These are phyloP conservation scores for Drosophila pallidifrons DNA, from an alignment of 1,140 invertebrate species.

Conservation along the genomic window DNA sequence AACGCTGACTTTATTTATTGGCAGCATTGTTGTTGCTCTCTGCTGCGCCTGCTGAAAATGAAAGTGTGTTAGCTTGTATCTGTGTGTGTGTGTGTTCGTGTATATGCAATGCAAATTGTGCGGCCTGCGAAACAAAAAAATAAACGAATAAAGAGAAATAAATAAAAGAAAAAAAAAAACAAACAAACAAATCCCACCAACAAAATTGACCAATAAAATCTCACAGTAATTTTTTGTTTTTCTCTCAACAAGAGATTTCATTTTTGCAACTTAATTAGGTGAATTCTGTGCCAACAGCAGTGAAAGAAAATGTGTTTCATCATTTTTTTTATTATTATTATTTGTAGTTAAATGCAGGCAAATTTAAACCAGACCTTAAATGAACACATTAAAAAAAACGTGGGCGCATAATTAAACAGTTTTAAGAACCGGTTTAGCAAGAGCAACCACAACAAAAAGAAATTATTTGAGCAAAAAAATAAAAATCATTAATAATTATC, in stretches of 20 bases:
- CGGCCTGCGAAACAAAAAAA: slow-evolving; percentile 49
- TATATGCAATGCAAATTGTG: slow-evolving; percentile 45
- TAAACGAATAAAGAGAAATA: slow-evolving; percentile 21
- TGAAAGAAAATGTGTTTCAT: slow-evolving; percentile 28
- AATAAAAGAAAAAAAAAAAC: slow-evolving; percentile 42
- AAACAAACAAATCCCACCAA: slow-evolving; percentile 28
- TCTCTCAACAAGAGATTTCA: slow-evolving; percentile 33
- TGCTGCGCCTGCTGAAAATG: slow-evolving; percentile 68
- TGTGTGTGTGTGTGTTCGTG: slow-evolving; percentile 12
- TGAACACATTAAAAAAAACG: background rate
- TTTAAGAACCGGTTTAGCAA: background rate
- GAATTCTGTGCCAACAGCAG: slow-evolving; percentile 19
- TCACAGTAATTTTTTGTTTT: slow-evolving; percentile 57
- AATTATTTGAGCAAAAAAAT: no score
- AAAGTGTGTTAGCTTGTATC: slow-evolving; percentile 63
- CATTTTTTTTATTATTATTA: slow-evolving; percentile 6
- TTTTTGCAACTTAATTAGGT: slow-evolving; percentile 45
- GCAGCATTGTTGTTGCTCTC: slow-evolving; percentile 60
- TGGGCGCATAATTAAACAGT: background rate
- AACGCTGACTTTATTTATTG: slow-evolving; percentile 70
- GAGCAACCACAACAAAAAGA: no score
- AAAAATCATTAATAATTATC: no score
- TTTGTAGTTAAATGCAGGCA: background rate
- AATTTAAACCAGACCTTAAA: background rate
- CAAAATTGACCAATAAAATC: slow-evolving; percentile 73